A percentile compares a stretch with the other conserved stretches of the same genome.
phyloP scores from a whole-genome alignment of 37 sponge, comb jelly and placozoan genomes.

The Hexactinellida sp. region DNA sequence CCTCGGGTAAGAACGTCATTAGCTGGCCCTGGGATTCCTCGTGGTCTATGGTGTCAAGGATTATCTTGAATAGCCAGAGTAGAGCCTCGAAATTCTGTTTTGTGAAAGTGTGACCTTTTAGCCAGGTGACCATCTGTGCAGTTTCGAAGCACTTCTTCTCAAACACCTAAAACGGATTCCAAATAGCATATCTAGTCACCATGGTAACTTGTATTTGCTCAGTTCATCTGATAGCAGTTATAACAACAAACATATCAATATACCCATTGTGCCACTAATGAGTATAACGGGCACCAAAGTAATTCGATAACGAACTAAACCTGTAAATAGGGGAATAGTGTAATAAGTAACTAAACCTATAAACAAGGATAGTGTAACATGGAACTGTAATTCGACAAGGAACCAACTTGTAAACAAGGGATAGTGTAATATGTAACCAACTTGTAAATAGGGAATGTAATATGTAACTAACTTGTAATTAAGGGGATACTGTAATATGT shows the following conservation, averaged over 20 bases:
- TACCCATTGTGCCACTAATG: neutral
- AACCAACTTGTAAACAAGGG: no score
- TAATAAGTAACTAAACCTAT: no score
- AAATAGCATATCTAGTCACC: neutral
- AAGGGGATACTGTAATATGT: no score
- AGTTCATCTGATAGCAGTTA: neutral
- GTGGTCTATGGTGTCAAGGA: neutral
- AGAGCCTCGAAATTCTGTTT: conserved; percentile 6
- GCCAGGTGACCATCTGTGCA: conserved; percentile 9
- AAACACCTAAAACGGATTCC: neutral
- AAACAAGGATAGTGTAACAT: no score
- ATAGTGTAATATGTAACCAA: no score
- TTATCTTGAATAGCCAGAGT: neutral
- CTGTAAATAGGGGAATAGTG: no score
- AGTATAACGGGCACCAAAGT: neutral
- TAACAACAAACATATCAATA: neutral
- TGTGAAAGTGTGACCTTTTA: neutral
- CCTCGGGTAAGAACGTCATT: neutral
- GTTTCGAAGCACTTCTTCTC: neutral
- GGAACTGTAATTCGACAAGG: no score
- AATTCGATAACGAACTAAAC: no score
- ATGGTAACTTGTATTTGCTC: neutral
- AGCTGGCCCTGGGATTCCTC: neutral
- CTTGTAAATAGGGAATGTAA: no score
- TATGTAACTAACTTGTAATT: no score